phyloP scores from a whole-genome alignment of 2,888 invertebrate genomes.

The Odiellus spinosus region DNA sequence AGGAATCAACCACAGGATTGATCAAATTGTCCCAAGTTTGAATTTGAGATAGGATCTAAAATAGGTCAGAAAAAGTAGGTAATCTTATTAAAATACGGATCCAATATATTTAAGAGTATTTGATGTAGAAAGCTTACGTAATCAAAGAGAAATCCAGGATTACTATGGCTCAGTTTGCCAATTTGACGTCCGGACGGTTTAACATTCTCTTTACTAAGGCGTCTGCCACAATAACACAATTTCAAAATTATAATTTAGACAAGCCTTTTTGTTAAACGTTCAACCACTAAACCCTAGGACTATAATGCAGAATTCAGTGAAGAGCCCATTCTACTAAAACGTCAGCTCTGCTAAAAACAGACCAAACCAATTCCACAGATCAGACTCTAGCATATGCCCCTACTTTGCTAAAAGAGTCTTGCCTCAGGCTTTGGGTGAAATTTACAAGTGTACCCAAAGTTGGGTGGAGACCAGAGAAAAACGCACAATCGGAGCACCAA shows the following conservation, averaged over 20 bases:
- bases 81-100: not conserved
- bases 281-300: too few relatives aligned
- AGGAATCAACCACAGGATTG: slow-evolving; percentile 87
- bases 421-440: too few relatives aligned
- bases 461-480: too few relatives aligned
- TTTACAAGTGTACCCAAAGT: too few relatives aligned
- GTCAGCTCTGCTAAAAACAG: too few relatives aligned
- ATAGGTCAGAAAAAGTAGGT: slow-evolving; percentile 8
- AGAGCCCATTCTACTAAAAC: too few relatives aligned
- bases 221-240: too few relatives aligned
- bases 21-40: slow-evolving; percentile 89
- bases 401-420: too few relatives aligned
- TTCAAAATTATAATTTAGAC: slow-evolving; percentile 12
- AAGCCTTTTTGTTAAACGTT: too few relatives aligned
- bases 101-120: not conserved
- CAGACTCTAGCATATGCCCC: too few relatives aligned
- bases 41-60: slow-evolving; percentile 54
- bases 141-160: slow-evolving; percentile 89
- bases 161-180: slow-evolving; percentile 90
- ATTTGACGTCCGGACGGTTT: slow-evolving; percentile 89
- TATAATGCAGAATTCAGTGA: slow-evolving; percentile 3
- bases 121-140: slow-evolving; percentile 73
- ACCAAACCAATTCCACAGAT: too few relatives aligned
- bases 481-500: too few relatives aligned
- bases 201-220: slow-evolving; percentile 87